Conservation (phyloP, 2,113 vertebrate species). For the Xiphophorus couchianus region DNA sequence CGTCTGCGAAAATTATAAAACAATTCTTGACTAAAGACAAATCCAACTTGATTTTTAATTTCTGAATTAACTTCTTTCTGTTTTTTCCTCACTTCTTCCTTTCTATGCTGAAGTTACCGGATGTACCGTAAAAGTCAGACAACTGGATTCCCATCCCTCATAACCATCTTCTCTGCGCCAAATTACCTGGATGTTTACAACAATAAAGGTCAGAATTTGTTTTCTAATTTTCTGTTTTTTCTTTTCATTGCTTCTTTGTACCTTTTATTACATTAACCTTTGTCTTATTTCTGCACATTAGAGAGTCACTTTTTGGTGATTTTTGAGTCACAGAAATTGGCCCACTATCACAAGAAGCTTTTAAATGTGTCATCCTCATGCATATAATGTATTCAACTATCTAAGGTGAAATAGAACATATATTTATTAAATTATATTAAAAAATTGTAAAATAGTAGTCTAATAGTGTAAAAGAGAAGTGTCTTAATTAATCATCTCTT, state of each 20-base stretch:
- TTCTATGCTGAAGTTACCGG: conserved; percentile 75
- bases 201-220: conserved; percentile 81
- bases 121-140: conserved; percentile 88
- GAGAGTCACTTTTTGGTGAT: neutral
- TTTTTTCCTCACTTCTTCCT: conserved; percentile 18
- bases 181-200: conserved; percentile 89
- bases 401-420: neutral
- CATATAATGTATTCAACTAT: neutral
- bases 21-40: neutral
- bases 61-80: conserved; percentile 9
- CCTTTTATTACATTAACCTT: neutral
- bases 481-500: neutral
- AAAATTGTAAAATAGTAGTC: conserved; percentile 3
- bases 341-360: neutral
- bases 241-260: neutral
- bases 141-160: conserved; percentile 85
- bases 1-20: neutral
- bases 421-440: neutral
- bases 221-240: neutral
- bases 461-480: neutral
- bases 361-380: neutral
- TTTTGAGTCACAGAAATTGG: neutral
- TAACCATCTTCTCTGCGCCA: conserved; percentile 87
- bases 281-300: neutral
- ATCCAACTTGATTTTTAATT: conserved; percentile 15